Evolutionary conservation across 2,888 invertebrate species (phyloP).

Genomic region (Acanthopleura granulata): DNA sequence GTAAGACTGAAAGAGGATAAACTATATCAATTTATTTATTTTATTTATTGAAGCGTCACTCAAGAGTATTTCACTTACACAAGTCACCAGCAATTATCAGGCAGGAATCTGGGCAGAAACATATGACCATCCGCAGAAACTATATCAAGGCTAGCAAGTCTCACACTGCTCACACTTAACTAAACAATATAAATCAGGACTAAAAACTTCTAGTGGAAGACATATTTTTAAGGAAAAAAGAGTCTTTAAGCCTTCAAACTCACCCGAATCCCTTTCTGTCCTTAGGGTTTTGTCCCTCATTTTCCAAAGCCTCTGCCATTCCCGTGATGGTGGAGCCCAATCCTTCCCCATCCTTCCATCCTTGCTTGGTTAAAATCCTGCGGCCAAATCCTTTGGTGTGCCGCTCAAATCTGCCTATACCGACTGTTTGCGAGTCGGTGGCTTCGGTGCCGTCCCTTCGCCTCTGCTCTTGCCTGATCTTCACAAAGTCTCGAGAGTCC

Average conservation of each 20-base stretch:
- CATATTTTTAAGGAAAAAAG: too few relatives aligned
- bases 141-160: too few relatives aligned
- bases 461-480: slow-evolving; percentile 68
- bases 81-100: too few relatives aligned
- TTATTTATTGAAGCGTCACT: too few relatives aligned
- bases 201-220: too few relatives aligned
- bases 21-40: too few relatives aligned
- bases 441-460: slow-evolving; percentile 33
- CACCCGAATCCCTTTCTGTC: slow-evolving; percentile 63
- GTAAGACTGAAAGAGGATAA: too few relatives aligned
- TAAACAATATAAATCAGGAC: too few relatives aligned
- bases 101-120: too few relatives aligned
- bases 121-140: too few relatives aligned
- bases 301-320: slow-evolving; percentile 61
- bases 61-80: too few relatives aligned
- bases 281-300: slow-evolving; percentile 61
- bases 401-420: slow-evolving; percentile 70
- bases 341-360: slow-evolving; percentile 73
- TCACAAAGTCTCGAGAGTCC: slow-evolving; percentile 71
- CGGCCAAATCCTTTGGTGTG: slow-evolving; percentile 71
- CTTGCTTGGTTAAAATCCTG: slow-evolving; percentile 70
- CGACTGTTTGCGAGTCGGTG: slow-evolving; percentile 23
- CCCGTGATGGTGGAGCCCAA: slow-evolving; percentile 69
- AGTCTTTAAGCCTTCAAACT: slow-evolving; percentile 23
- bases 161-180: too few relatives aligned